Evolutionary conservation across 2,888 invertebrate genomes (phyloP).

Genomic region (Pollenia labialis): DNA sequence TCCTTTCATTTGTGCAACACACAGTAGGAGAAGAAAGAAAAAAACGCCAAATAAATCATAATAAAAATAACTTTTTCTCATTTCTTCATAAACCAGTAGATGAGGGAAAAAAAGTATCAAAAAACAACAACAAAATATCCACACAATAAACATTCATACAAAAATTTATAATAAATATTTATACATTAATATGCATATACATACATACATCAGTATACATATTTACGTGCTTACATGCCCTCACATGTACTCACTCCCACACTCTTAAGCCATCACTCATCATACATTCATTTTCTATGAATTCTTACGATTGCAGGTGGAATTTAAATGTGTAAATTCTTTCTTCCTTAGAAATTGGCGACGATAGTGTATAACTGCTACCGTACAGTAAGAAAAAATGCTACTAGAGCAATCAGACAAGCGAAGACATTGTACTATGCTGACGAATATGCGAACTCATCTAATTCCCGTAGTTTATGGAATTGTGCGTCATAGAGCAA

Average conservation of each 20-base stretch:
- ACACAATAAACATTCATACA: conserved; percentile 42
- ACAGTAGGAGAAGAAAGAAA: conserved; percentile 44
- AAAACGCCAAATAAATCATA: conserved; percentile 72
- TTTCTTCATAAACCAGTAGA: conserved; percentile 26
- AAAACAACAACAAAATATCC: conserved; percentile 37
- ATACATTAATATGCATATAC: conserved; percentile 61
- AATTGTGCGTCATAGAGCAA: too few relatives aligned
- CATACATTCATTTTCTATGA: not conserved
- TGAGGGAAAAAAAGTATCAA: conserved; percentile 8
- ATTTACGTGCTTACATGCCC: not conserved
- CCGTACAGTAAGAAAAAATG: too few relatives aligned
- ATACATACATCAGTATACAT: not conserved
- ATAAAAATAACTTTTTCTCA: conserved; percentile 69
- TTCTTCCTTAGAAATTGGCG: too few relatives aligned
- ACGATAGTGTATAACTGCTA: too few relatives aligned
- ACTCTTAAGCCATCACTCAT: not conserved
- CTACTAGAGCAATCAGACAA: too few relatives aligned
- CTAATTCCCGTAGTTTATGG: too few relatives aligned
- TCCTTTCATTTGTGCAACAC: conserved; percentile 58
- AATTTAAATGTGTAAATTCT: not conserved
- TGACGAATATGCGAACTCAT: too few relatives aligned
- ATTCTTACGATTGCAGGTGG: conserved; percentile 6
- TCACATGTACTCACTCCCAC: conserved; percentile 3
- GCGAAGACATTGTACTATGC: too few relatives aligned
- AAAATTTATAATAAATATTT: conserved; percentile 71